Base-by-base conservation (phyloP, 2,888 invertebrate genomes). In the Brenthis daphne region DNA sequence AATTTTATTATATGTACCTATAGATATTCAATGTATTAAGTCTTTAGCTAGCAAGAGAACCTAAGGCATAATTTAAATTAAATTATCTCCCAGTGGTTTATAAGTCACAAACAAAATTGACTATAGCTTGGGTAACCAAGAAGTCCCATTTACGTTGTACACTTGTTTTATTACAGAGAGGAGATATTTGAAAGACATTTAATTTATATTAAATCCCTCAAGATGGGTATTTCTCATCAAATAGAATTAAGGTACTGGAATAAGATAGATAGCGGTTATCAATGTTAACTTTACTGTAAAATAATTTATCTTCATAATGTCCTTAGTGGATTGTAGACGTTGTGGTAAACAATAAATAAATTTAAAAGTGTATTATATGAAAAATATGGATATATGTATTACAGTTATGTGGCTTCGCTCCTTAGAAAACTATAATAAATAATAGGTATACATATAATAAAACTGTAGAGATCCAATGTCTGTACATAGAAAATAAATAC, bases 181-280 rank as follows among this genome's bases (percentile, higher is more conserved):
- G 1, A 20, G 57, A 67, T 67, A 67, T 72, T 72, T 65, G 69
- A 72, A 67, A 65, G 58, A 69, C 67, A 67, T 70, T 67, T 58
- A 67, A 72, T 70, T 70, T 72, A 70, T 67, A 47, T 58, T 33
- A 64, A 72, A 70, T 70, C 70, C 65, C 63, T 55, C n/a, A 58
- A 63, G 67, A 67, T 61, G 63, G 67, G 65, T 64, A 64, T 50
- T 1, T 67, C 69, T 61, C 57, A 69, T 69, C 65, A 65, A 67
- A 69, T 57, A 29, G 57, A 64, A 56, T 66, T 65, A 57, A 58
- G 55, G 14, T 47, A 47, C 57, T 61, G 57, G 29, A 65, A 55
- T 43, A n/a, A 48, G 37, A 70, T 57, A 53, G 50, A 50, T 55
- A 57, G 50, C 48, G 47, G 29, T 24, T 43, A 55, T 37, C 55